Base-by-base conservation (phyloP, 2,797 vertebrate species). In the Pelochelys cantorii region DNA sequence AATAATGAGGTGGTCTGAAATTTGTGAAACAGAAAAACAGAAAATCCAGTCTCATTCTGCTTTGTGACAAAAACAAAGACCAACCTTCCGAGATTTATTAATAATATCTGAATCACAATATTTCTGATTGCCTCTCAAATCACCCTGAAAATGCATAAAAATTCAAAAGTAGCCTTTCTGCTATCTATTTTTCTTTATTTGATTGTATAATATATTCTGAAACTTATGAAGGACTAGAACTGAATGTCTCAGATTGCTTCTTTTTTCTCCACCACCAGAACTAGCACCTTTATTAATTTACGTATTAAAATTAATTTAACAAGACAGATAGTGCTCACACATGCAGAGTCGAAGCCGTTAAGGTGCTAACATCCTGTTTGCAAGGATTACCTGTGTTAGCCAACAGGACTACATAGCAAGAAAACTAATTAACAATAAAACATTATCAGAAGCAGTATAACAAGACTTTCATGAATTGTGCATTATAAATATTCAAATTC, bases 361-460 rank as follows among this genome's bases (percentile, higher is more conserved):
- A 92, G 60, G 13, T 75, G 79, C 71, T 96, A 96, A 78, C 54
- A 94, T 96, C 87, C 79, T 95, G 27, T 90, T 74, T 94, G 57
- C 81, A 93, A 91, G 79, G 92, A 86, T 96, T 94, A 92, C 92
- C 52, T 89, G 37, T 94, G 85, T 96, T 93, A 93, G 85, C 85
- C 92, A 91, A 56, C 54, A 74, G 82, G 74, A 86, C 48, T 93
- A 86, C 20, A 34, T 54, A 95, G 60, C 48, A 91, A 90, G 77
- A 87, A 97, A 95, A 91, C 59, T 95, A 96, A 97, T 97, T 97
- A 97, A 90, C 82, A 95, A 34, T 84, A 90, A 89, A 89, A 71
- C 34, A 42, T 91, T 97, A 81, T 92, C 78, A 89, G 79, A 92
- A 94, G 27, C 11, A 62, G 88, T 95, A 79, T 94, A 90, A 94